Evolutionary conservation across 2,888 invertebrate genomes (phyloP).

Genomic region (Lottia scabra): DNA sequence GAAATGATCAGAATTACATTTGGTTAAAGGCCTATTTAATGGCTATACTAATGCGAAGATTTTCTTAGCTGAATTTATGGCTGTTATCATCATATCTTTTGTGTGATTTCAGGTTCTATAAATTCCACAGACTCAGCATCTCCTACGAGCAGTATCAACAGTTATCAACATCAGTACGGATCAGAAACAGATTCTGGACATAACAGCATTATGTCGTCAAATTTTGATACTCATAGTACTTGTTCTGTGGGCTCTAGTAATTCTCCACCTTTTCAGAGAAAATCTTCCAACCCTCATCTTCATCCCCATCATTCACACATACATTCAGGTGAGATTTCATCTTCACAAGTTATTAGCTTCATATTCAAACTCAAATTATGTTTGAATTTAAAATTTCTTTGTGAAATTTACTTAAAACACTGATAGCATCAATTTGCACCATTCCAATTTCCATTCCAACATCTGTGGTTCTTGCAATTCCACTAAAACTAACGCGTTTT

Average conservation of each 20-base stretch:
- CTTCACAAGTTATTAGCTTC: neutral
- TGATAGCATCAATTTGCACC: no score
- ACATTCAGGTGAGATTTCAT: slow-evolving; percentile 6
- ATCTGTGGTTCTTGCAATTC: no score
- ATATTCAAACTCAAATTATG: no score
- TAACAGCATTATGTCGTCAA: slow-evolving; percentile 58
- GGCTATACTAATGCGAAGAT: no score
- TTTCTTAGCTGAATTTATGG: no score
- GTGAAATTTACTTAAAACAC: no score
- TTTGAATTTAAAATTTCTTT: no score
- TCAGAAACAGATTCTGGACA: slow-evolving; percentile 68
- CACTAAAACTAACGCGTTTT: no score
- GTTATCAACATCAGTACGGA: slow-evolving; percentile 49
- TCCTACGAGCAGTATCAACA: slow-evolving; percentile 71
- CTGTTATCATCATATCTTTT: no score
- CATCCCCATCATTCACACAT: slow-evolving; percentile 1
- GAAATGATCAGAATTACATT: no score
- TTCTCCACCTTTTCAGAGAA: slow-evolving; percentile 39
- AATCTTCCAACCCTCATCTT: slow-evolving; percentile 30
- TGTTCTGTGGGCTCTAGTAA: slow-evolving; percentile 58
- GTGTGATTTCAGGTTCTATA: slow-evolving; percentile 46
- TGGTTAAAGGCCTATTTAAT: no score
- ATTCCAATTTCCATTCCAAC: no score
- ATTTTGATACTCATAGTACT: slow-evolving; percentile 65
- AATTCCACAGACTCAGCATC: slow-evolving; percentile 85